A percentile compares a stretch with the other conserved stretches of the same genome.
phyloP scores from a whole-genome alignment of 2,113 vertebrate species.

The Sminthopsis crassicaudata region DNA sequence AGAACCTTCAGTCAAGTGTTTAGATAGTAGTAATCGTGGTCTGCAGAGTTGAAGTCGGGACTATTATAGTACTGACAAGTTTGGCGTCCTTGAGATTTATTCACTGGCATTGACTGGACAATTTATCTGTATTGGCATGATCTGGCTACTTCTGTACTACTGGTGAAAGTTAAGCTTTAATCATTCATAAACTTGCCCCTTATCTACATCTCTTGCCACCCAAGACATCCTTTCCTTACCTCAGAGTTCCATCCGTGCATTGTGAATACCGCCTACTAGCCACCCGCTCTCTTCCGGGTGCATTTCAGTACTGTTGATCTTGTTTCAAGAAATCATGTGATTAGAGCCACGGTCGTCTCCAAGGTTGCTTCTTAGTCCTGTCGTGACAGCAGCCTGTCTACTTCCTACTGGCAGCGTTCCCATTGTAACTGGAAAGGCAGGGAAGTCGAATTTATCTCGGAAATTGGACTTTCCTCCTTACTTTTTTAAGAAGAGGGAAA shows the following conservation, averaged over 20 bases:
- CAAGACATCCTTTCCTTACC: background rate
- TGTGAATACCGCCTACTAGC: background rate
- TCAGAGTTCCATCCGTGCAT: background rate
- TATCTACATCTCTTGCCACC: background rate
- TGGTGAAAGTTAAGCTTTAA: background rate
- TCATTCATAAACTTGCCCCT: background rate
- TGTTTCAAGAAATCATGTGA: background rate
- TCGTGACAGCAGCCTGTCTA: background rate
- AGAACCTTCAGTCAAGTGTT: background rate
- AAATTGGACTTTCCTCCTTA: background rate
- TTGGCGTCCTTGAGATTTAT: background rate
- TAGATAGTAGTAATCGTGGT: background rate
- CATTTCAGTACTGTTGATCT: background rate
- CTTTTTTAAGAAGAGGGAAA: background rate
- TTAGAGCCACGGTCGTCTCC: background rate
- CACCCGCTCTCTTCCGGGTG: background rate
- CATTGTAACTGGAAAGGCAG: background rate
- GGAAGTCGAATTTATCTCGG: background rate
- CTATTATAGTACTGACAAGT: background rate
- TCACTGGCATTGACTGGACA: background rate
- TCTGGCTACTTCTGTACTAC: background rate
- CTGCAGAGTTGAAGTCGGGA: background rate
- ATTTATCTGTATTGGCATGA: background rate
- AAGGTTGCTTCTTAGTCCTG: background rate
- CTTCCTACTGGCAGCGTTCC: background rate